These are phyloP conservation scores for Rhynchonema sp. DNA, from an alignment of 2,888 invertebrate species.

Conservation along the genomic window DNA sequence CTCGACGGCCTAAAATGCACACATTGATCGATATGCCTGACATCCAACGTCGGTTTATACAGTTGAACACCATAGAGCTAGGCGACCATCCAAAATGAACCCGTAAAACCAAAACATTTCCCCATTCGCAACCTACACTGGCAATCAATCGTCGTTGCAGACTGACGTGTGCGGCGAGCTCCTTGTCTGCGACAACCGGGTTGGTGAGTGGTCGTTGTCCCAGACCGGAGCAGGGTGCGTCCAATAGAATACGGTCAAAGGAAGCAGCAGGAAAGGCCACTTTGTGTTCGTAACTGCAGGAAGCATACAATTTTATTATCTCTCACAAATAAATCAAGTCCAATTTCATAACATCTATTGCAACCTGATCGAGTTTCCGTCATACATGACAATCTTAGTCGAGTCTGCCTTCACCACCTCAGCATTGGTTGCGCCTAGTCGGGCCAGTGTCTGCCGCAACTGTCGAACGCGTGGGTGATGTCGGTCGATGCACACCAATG, in stretches of 20 bases:
- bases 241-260: conserved; percentile 81
- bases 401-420: neutral
- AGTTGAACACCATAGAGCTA: neutral
- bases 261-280: conserved; percentile 27
- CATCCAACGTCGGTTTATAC: neutral
- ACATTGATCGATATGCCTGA: neutral
- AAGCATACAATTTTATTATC: neutral
- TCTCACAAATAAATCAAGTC: neutral
- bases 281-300: no score
- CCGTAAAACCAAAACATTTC: neutral
- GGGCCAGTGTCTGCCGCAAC: neutral
- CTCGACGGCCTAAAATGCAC: neutral
- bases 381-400: neutral
- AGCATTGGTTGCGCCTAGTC: neutral
- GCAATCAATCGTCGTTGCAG: neutral
- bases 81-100: neutral
- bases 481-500: neutral
- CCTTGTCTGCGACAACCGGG: neutral
- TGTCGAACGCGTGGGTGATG: neutral
- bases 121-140: neutral
- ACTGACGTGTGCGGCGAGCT: neutral
- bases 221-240: conserved; percentile 95
- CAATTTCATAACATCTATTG: no score
- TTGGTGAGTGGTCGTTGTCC: conserved; percentile 52
- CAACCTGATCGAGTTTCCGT: no score